Evolutionary conservation across 2,113 vertebrate species (phyloP).

Genomic region (Athene noctua): DNA sequence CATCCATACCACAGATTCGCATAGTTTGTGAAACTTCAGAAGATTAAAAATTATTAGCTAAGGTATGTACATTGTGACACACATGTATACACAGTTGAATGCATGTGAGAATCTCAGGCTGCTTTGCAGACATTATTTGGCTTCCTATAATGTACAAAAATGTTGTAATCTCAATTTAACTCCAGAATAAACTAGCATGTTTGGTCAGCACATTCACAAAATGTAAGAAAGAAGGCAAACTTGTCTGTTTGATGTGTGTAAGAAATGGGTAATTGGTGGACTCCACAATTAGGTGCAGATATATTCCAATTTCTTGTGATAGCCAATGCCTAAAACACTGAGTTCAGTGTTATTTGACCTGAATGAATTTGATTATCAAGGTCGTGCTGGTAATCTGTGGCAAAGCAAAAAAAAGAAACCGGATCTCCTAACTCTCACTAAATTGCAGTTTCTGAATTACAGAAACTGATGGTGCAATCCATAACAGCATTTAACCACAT

Average conservation of each 20-base stretch:
- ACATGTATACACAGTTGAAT: not conserved
- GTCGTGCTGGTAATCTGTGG: not conserved
- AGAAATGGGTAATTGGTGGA: not conserved
- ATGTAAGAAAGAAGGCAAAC: not conserved
- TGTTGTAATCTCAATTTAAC: not conserved
- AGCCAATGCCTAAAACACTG: not conserved
- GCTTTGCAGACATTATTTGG: not conserved
- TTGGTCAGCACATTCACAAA: not conserved
- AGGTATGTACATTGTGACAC: not conserved
- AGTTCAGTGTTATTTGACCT: not conserved
- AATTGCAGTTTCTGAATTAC: not conserved
- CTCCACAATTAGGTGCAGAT: not conserved
- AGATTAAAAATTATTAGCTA: not conserved
- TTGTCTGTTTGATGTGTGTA: not conserved
- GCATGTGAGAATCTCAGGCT: not conserved
- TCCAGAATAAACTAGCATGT: not conserved
- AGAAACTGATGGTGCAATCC: not conserved
- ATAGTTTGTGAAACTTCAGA: not conserved
- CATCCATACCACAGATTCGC: not conserved
- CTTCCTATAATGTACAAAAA: not conserved
- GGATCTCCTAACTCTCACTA: not conserved
- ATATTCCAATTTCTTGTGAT: not conserved
- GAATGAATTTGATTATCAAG: not conserved
- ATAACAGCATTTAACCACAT: not conserved
- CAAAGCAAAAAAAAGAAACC: not conserved